Conservation (phyloP, 2,888 invertebrate species). For the Ecliptopera silaceata region DNA sequence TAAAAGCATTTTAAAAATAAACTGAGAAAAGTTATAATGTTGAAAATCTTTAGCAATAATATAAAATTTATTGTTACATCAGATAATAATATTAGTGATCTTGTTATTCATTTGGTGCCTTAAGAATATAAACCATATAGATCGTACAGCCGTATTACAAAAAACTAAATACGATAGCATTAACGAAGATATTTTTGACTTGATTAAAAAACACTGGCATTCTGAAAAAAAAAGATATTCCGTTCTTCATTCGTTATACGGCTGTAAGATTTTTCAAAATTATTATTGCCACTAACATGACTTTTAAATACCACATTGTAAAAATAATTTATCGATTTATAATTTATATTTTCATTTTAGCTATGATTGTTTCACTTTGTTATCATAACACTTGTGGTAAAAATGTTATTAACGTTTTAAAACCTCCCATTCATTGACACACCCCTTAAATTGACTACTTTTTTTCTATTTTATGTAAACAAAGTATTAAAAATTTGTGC, state of each 20-base stretch:
- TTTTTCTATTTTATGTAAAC: too few relatives aligned
- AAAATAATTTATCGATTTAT: too few relatives aligned
- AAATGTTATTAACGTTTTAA: constrained; percentile 28
- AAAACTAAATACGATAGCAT: too few relatives aligned
- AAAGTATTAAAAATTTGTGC: too few relatives aligned
- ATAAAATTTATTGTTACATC: constrained; percentile 21
- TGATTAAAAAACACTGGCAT: too few relatives aligned
- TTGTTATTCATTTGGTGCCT: constrained; percentile 24
- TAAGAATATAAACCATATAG: constrained; percentile 7
- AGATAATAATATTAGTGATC: constrained; percentile 7
- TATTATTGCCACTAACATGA: neutral
- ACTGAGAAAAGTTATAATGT: constrained; percentile 25
- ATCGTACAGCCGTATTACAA: neutral
- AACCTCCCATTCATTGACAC: constrained; percentile 18
- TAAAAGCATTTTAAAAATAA: constrained; percentile 19
- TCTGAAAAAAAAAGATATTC: too few relatives aligned
- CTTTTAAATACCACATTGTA: neutral
- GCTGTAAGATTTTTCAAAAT: neutral
- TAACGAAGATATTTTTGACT: too few relatives aligned
- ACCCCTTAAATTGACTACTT: too few relatives aligned
- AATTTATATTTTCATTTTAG: neutral
- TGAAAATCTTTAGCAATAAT: constrained; percentile 26
- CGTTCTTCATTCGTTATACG: neutral
- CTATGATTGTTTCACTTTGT: constrained; percentile 31
- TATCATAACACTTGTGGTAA: constrained; percentile 39